These are phyloP conservation scores for Lissonota sp. DNA, from an alignment of 2,888 invertebrate genomes.

Conservation along the genomic window DNA sequence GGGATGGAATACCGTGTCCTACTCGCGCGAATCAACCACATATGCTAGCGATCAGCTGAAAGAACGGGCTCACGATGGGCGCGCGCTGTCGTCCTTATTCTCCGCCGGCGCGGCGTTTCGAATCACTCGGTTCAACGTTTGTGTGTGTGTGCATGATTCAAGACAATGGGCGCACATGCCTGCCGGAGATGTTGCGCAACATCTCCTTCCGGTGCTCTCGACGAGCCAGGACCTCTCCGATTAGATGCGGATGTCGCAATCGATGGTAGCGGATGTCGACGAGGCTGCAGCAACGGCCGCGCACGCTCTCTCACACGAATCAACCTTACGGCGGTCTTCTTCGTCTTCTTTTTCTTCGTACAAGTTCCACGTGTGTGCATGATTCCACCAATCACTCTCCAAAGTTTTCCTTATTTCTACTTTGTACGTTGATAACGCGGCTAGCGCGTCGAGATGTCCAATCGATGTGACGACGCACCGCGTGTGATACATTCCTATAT, in stretches of 20 bases:
- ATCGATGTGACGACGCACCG: too few relatives aligned
- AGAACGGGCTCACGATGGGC: too few relatives aligned
- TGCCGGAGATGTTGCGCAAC: conserved; percentile 76
- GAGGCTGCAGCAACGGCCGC: conserved; percentile 77
- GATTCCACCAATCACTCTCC: neutral
- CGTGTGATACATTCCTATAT: too few relatives aligned
- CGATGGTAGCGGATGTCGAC: conserved; percentile 81
- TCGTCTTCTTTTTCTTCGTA: conserved; percentile 48
- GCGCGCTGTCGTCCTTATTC: too few relatives aligned
- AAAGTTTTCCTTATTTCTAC: too few relatives aligned
- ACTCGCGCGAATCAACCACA: too few relatives aligned
- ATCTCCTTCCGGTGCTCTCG: conserved; percentile 77
- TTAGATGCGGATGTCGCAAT: conserved; percentile 78
- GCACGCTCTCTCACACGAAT: conserved; percentile 14
- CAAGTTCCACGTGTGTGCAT: neutral
- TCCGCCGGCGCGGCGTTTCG: conserved; percentile 39
- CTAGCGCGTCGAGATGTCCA: too few relatives aligned
- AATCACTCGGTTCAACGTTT: conserved; percentile 47
- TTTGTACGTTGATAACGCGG: too few relatives aligned
- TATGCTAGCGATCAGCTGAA: too few relatives aligned
- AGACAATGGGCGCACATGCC: conserved; percentile 78
- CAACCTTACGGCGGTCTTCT: neutral
- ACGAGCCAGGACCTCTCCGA: conserved; percentile 59
- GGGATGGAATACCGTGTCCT: too few relatives aligned
- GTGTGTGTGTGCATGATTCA: conserved; percentile 63